phyloP scores from a whole-genome alignment of 2,113 vertebrate genomes.

The Lasiurus borealis region DNA sequence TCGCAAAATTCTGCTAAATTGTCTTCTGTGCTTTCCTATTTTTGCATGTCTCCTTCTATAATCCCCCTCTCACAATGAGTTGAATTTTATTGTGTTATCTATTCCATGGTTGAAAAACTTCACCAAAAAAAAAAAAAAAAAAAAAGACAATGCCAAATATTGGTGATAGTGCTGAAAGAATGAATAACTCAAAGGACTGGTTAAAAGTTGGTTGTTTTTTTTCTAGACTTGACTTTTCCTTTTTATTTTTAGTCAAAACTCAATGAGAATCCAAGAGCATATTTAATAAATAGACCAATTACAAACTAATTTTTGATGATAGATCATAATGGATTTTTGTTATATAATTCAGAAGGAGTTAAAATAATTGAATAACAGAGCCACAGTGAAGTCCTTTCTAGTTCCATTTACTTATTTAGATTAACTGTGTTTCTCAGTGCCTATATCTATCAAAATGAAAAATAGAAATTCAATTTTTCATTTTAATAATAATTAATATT shows the following conservation, averaged over 20 bases:
- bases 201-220: neutral
- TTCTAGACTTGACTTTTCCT: neutral
- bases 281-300: conserved; percentile 49
- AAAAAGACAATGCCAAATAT: neutral
- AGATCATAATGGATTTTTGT: conserved; percentile 13
- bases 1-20: neutral
- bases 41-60: neutral
- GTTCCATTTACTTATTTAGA: neutral
- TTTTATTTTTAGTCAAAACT: conserved; percentile 25
- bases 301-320: conserved; percentile 27
- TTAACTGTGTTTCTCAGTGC: neutral
- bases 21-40: neutral
- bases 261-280: neutral
- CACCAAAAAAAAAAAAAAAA: neutral
- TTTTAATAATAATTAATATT: conserved; percentile 30
- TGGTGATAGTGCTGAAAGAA: neutral
- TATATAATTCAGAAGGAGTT: neutral
- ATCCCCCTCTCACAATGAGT: neutral
- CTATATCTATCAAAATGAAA: neutral
- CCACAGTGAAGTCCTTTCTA: neutral
- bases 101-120: conserved; percentile 3
- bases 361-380: neutral
- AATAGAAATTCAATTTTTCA: neutral
- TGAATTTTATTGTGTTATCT: neutral
- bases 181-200: neutral